These are phyloP conservation scores for Epistrophella euchroma DNA, from an alignment of 2,888 invertebrate genomes.

Conservation along the genomic window DNA sequence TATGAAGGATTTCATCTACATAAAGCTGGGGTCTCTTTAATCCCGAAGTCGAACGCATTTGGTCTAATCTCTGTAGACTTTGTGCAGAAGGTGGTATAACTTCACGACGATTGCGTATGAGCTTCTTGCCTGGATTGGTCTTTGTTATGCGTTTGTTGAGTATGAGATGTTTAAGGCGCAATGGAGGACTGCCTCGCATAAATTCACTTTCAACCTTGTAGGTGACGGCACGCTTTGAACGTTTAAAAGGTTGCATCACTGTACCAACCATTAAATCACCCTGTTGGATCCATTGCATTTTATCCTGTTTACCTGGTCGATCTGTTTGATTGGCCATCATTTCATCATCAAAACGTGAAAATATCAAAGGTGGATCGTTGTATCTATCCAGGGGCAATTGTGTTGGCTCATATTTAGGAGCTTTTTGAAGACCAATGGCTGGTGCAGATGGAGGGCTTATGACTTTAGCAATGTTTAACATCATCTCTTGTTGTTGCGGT, in stretches of 20 bases:
- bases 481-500: neutral
- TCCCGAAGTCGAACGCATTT: slow-evolving; percentile 46
- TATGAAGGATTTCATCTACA: slow-evolving; percentile 87
- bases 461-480: neutral
- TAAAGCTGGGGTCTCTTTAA: slow-evolving; percentile 84
- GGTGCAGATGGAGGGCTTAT: neutral
- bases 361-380: slow-evolving; percentile 70
- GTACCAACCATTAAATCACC: slow-evolving; percentile 39
- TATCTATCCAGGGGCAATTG: slow-evolving; percentile 63
- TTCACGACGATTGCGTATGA: slow-evolving; percentile 70
- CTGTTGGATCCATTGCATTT: slow-evolving; percentile 30
- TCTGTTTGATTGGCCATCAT: neutral
- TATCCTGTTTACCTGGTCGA: neutral
- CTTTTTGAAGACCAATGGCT: neutral
- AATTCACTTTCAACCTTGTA: slow-evolving; percentile 77
- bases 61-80: slow-evolving; percentile 74
- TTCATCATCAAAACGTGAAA: slow-evolving; percentile 69
- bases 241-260: neutral
- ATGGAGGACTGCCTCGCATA: slow-evolving; percentile 60
- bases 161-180: slow-evolving; percentile 77
- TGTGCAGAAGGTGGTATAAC: slow-evolving; percentile 19
- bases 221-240: slow-evolving; percentile 75
- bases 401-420: too few species aligned
- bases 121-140: slow-evolving; percentile 77
- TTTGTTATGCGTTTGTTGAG: slow-evolving; percentile 79